Base-by-base conservation (phyloP, 2,797 vertebrate species). In the Acomys russatus region DNA sequence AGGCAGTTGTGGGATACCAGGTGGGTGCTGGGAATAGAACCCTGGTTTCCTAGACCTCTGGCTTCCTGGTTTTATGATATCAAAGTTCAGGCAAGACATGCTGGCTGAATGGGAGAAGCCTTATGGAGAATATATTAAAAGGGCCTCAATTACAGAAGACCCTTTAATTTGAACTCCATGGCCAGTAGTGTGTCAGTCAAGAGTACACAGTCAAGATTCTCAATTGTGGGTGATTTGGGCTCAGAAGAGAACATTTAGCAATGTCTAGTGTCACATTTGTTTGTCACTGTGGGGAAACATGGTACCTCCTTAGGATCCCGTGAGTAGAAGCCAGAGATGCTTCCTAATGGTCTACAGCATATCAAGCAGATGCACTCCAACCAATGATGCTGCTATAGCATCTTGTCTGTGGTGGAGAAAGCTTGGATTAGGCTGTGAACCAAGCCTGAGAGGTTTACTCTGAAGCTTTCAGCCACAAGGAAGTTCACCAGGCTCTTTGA, bases 71-170 rank as follows among this genome's bases (percentile, higher is more conserved):
- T 79, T 49, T 38, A 44, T 3, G 9, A 28, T 30, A 10, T 7
- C 59, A 84, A 61, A 92, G 79, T 49, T 63, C 51, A 56, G 44
- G 54, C 33, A 44, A 56, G 35, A 7, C 5, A 28, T 6, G 6
- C 49, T 18, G 64, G 22, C n/a, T 28, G 4, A 18, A 33, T 44
- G 4, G 56, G 89, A 78, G 30, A 71, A 23, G 3, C 23, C 33
- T 20, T 63, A 25, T 23, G 30, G 64, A 86, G 68, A 88, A 7
- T 2, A 8, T 77, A 3, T 25, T 54, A 73, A 56, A 59, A 12
- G n/a, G 23, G 8, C 6, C 1, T 17, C 49, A 9, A 0, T 8
- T 38, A 9, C 10, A 56, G 51, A 15, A 51, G 17, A 38, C 14
- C 28, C 8, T 3, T 6, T 54, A 9, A 20, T 15, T 68, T 25